phyloP scores from a whole-genome alignment of 2,888 invertebrate genomes.

The Xanthorhoe spadicearia region DNA sequence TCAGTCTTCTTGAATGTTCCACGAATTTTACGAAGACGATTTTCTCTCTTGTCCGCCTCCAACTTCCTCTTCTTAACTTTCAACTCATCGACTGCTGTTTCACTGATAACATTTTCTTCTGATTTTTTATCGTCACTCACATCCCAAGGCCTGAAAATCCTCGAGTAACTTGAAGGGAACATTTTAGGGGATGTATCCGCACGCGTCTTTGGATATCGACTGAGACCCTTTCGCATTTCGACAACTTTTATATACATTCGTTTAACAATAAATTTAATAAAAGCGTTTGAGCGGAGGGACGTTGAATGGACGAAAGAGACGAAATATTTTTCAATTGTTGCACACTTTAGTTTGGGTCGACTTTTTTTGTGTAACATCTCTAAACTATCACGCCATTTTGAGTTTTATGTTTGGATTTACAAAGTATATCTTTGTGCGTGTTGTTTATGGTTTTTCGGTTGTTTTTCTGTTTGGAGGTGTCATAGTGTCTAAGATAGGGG shows the following conservation, averaged over 20 bases:
- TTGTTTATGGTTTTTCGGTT: conserved; percentile 42
- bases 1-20: conserved; percentile 71
- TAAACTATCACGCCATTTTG: conserved; percentile 37
- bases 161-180: conserved; percentile 75
- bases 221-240: conserved; percentile 77
- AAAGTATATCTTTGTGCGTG: conserved; percentile 44
- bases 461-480: conserved; percentile 53
- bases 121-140: conserved; percentile 65
- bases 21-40: conserved; percentile 75
- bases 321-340: conserved; percentile 84
- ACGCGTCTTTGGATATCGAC: conserved; percentile 67
- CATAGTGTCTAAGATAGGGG: conserved; percentile 82
- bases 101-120: conserved; percentile 44
- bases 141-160: conserved; percentile 87
- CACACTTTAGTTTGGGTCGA: conserved; percentile 65
- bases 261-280: conserved; percentile 84
- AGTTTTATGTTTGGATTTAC: conserved; percentile 40
- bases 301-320: conserved; percentile 82
- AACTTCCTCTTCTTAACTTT: conserved; percentile 59
- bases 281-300: conserved; percentile 78
- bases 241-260: conserved; percentile 83
- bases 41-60: conserved; percentile 69
- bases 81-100: conserved; percentile 49
- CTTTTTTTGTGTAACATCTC: conserved; percentile 48
- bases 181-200: conserved; percentile 67